Evolutionary conservation across 2,888 invertebrate species (phyloP), one percentile per base, ranked within the genome.

Genomic region (Melikaiella ostensackeni): DNA sequence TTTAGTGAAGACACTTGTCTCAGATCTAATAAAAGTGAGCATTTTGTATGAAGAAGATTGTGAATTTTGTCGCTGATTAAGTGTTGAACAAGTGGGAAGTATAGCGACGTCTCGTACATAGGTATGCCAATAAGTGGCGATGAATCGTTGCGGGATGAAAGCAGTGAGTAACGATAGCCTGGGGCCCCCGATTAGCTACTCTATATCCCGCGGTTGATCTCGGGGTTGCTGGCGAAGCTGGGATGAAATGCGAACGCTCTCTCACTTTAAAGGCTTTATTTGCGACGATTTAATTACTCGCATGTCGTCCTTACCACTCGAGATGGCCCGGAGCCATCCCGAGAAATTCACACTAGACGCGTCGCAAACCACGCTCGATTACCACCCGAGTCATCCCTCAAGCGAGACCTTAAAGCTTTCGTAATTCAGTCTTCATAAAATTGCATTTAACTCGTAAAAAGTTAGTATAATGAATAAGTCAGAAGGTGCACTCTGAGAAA

Each of bases 231-330:
- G 81, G 82, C 77, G 77, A 75, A 42, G 42, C 50, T 42, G 64
- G 35, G 50, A 82, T 81, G 66, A 46, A 16, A 46, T 42, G 38
- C 38, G 84, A 78, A 81, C 78, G n/a, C 59, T 38, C 75, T 55
- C 70, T 30, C 62, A 75, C 74, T 86, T 83, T 85, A 81, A 87
- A 84, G 86, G 85, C 87, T 88, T 83, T 91, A 87, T 91, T 91
- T 90, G 86, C 89, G 81, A 78, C 86, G 85, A 87, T 88, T 90
- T 91, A 91, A 91, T 91, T 90, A 90, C 88, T 88, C 83, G 83
- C 81, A 84, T 85, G 81, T 81, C 81, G 81, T 81, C 79, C 75
- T 64, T 77, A 79, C 75, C 80, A 76, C 50, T 33, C 77, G 75
- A 75, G 63, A 66, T 74, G 62, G 77, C 77, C 77, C 74, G 21